A percentile compares a stretch with the other conserved stretches of the same genome.
Evolutionary conservation across 2,113 vertebrate species (phyloP).

Genomic region (Hemiscyllium ocellatum): DNA sequence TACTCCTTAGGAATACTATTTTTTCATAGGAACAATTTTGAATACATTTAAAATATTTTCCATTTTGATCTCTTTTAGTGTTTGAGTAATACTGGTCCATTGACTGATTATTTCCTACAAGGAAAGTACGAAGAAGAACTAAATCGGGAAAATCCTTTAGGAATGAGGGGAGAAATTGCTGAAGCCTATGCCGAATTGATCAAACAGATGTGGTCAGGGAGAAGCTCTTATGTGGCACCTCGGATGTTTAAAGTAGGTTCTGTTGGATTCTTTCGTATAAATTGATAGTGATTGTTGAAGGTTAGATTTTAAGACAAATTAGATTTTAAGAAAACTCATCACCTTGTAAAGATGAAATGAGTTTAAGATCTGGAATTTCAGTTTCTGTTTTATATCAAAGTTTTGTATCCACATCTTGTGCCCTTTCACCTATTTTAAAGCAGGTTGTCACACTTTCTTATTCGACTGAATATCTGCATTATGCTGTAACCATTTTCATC

Average conservation of each 20-base stretch:
- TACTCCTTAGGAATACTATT: neutral
- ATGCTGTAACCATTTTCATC: neutral
- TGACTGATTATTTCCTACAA: constrained; percentile 90
- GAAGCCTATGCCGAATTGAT: constrained; percentile 91
- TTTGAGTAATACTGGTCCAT: constrained; percentile 82
- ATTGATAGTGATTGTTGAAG: neutral
- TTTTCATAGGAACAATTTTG: neutral
- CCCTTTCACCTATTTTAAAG: neutral
- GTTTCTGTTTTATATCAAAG: neutral
- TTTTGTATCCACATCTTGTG: neutral
- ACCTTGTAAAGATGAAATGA: neutral
- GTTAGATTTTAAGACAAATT: neutral
- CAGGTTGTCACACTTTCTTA: neutral
- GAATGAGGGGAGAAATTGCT: constrained; percentile 95
- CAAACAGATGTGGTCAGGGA: constrained; percentile 93
- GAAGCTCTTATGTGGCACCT: constrained; percentile 78
- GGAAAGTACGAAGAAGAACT: constrained; percentile 87
- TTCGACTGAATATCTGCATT: neutral
- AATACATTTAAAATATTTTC: neutral
- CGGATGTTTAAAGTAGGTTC: constrained; percentile 84
- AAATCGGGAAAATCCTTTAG: constrained; percentile 87
- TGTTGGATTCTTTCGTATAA: neutral
- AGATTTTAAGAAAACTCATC: neutral
- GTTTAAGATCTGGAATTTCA: neutral
- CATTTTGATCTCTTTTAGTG: constrained; percentile 59